Evolutionary conservation across 2,888 invertebrate genomes (phyloP), one percentile per base, ranked within the genome.

Genomic region (Mythimna vitellina): DNA sequence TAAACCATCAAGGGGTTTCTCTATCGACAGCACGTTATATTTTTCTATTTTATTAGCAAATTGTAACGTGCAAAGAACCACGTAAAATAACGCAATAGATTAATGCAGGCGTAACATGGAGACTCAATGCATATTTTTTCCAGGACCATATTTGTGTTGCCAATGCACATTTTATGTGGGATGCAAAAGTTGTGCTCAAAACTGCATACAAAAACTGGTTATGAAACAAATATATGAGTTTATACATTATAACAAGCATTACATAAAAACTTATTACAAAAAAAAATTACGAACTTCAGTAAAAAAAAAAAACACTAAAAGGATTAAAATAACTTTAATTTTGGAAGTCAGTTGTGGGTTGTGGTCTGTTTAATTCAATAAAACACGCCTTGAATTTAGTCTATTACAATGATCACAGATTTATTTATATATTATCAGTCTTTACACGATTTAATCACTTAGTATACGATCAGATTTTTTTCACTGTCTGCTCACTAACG

Each of bases 131-230:
- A 29, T 46, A 10, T 70, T 58, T 63, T 65, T 69, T 64, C 56
- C 14, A 4, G 49, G n/a, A 32, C 32, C 54, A 53, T 65, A 67
- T 77, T 78, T 67, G 56, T 57, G 22, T 65, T 64, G 51, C 3
- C 42, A 35, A 22, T 63, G 32, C 58, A 60, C 70, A 25, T 72
- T 78, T 60, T 42, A 61, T 14, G n/a, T 46, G n/a, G 20, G 25
- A 25, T 35, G n/a, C 54, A 25, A 71, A 78, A 67, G 42, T 49
- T 68, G 38, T 57, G 46, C 53, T 32, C 12, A 29, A 51, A 73
- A 57, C 38, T 60, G 29, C 46, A 9, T 51, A 60, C n/a, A 32
- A 49, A 61, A 46, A 22, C 46, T 29, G n/a, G 6, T 72, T 32
- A 49, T 7, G 54, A 29, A 75, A 60, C 53, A 29, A 61, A 61